These are phyloP conservation scores for Corythornis leucogaster DNA, from an alignment of 2,797 vertebrate genomes.

Conservation along the genomic window DNA sequence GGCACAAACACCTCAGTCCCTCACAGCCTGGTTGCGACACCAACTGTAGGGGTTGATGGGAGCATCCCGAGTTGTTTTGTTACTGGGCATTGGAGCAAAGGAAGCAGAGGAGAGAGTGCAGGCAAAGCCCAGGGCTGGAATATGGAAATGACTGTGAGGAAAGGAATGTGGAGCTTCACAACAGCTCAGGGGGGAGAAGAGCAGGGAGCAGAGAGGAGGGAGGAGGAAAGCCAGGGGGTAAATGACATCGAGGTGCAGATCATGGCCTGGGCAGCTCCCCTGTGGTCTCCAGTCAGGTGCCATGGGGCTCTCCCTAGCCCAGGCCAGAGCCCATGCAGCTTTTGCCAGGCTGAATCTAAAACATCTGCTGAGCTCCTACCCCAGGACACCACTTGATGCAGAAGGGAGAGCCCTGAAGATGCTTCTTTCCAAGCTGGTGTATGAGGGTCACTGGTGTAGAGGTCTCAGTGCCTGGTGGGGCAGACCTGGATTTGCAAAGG, in stretches of 20 bases:
- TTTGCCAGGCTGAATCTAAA: neutral
- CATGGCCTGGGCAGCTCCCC: fast-evolving
- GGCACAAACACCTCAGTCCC: neutral
- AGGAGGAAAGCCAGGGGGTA: neutral
- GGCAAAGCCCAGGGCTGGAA: slow-evolving; percentile 19
- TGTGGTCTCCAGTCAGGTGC: fast-evolving
- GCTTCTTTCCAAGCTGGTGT: neutral
- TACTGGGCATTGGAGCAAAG: slow-evolving; percentile 51
- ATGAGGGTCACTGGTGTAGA: fast-evolving
- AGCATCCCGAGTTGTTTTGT: neutral
- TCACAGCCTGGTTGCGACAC: neutral
- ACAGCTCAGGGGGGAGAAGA: neutral
- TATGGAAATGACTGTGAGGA: slow-evolving; percentile 58
- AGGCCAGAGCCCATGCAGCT: neutral
- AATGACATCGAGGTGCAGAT: fast-evolving
- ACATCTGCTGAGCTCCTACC: neutral
- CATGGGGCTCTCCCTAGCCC: fast-evolving
- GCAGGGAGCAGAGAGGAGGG: neutral
- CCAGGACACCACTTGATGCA: neutral
- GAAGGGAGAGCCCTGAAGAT: neutral
- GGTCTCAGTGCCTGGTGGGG: neutral
- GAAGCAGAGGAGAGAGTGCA: slow-evolving; percentile 56
- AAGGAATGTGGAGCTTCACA: slow-evolving; percentile 45
- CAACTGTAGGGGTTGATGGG: neutral
- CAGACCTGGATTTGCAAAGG: neutral